Conservation (phyloP, 2,888 invertebrate species). For the Parnassius mnemosyne region DNA sequence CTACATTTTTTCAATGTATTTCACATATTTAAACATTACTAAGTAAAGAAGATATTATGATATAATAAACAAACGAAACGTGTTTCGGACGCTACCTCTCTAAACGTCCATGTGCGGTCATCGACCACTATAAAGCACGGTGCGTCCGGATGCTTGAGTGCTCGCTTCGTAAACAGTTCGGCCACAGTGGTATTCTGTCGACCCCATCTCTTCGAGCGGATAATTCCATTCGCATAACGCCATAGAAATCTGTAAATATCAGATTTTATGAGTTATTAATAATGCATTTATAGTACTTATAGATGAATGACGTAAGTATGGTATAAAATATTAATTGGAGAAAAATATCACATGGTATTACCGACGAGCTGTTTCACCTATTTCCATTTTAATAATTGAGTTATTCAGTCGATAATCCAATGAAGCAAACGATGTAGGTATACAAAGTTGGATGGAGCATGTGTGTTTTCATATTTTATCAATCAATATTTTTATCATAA, state of each 20-base stretch:
- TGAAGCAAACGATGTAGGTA: constrained; percentile 6
- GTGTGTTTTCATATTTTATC: constrained; percentile 25
- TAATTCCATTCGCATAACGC: constrained; percentile 75
- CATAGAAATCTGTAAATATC: constrained; percentile 72
- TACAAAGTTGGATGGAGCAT: constrained; percentile 22
- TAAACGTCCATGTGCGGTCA: constrained; percentile 84
- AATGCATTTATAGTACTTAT: constrained; percentile 1
- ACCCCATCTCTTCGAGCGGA: constrained; percentile 74
- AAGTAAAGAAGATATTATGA: no score
- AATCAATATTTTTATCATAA: constrained; percentile 25
- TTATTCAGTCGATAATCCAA: constrained; percentile 6
- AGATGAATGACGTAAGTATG: constrained; percentile 14
- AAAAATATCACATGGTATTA: constrained; percentile 25
- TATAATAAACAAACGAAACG: no score
- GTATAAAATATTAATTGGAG: constrained; percentile 32
- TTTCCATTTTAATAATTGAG: neutral
- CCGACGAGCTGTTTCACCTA: neutral
- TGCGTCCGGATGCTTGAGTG: constrained; percentile 81
- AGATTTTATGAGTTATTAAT: neutral
- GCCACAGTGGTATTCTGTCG: constrained; percentile 82
- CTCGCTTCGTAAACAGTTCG: constrained; percentile 81
- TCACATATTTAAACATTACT: no score
- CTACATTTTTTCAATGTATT: no score
- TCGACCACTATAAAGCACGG: constrained; percentile 84
- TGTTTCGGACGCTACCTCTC: constrained; percentile 67